These are phyloP conservation scores for Cossypha polioptera DNA, from an alignment of 2,797 vertebrate genomes.

Conservation along the genomic window DNA sequence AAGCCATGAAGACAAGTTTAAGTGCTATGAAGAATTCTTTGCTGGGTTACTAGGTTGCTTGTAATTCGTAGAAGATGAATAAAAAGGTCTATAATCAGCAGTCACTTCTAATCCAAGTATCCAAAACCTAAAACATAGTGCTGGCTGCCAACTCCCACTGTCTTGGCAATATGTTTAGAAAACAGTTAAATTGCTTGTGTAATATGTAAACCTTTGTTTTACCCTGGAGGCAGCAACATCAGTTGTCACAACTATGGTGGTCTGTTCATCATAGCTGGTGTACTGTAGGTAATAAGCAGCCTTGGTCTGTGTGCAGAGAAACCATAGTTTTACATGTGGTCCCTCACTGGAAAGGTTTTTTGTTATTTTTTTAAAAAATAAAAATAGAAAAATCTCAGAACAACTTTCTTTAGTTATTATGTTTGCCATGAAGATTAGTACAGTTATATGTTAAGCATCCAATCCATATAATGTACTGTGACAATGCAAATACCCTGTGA, in stretches of 20 bases:
- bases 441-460: slow-evolving; percentile 63
- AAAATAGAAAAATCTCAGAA: slow-evolving; percentile 66
- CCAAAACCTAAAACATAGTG: slow-evolving; percentile 82
- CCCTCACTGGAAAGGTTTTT: slow-evolving; percentile 16
- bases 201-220: slow-evolving; percentile 99
- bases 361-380: slow-evolving; percentile 55
- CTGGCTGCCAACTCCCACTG: slow-evolving; percentile 92
- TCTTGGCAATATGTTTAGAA: slow-evolving; percentile 99
- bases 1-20: slow-evolving; percentile 88
- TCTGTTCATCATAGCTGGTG: slow-evolving; percentile 87
- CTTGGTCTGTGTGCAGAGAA: slow-evolving; percentile 80
- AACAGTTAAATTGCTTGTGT: slow-evolving; percentile 98
- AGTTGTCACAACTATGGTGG: slow-evolving; percentile 96
- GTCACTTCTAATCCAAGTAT: slow-evolving; percentile 85
- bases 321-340: slow-evolving; percentile 73
- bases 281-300: slow-evolving; percentile 85
- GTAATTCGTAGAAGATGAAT: slow-evolving; percentile 91
- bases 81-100: slow-evolving; percentile 91
- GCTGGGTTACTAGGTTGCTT: slow-evolving; percentile 89
- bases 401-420: slow-evolving; percentile 73
- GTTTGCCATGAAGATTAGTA: slow-evolving; percentile 61
- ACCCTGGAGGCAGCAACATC: slow-evolving; percentile 89
- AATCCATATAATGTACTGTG: slow-evolving; percentile 56
- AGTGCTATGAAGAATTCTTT: slow-evolving; percentile 91
- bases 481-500: slow-evolving; percentile 65